phyloP scores from a whole-genome alignment of 1,140 invertebrate species.

The Bombus soroeensis region DNA sequence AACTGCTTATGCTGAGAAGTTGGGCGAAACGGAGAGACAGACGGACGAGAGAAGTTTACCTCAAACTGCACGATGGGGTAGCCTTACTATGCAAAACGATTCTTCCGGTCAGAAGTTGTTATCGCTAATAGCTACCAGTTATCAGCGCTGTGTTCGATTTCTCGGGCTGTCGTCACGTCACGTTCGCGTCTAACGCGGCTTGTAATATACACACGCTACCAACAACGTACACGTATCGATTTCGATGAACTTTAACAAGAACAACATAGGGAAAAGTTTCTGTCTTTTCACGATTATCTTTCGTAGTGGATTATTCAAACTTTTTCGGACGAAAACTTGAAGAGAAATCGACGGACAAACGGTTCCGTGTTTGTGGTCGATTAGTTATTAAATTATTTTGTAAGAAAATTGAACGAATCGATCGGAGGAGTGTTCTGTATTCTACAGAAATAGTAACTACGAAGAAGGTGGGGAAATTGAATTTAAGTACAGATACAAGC shows the following conservation, averaged over 20 bases:
- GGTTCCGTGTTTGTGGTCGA: slow-evolving; percentile 27
- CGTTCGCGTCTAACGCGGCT: not conserved
- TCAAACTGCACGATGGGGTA: slow-evolving; percentile 60
- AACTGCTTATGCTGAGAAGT: slow-evolving; percentile 37
- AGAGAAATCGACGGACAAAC: slow-evolving; percentile 11
- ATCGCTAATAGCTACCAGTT: slow-evolving; percentile 70
- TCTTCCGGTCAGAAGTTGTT: slow-evolving; percentile 65
- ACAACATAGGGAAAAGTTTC: not conserved
- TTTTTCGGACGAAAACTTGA: no score
- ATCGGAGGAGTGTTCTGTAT: not conserved
- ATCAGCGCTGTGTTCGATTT: slow-evolving; percentile 66
- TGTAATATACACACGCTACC: not conserved
- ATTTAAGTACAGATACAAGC: slow-evolving; percentile 60
- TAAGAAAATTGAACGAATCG: slow-evolving; percentile 11
- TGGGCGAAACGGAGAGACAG: slow-evolving; percentile 1
- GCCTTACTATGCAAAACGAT: slow-evolving; percentile 62
- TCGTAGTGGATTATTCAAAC: not conserved
- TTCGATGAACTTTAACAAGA: slow-evolving; percentile 14
- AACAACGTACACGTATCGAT: no score
- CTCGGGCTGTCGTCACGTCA: slow-evolving; percentile 24
- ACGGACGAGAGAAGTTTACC: slow-evolving; percentile 66
- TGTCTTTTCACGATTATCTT: no score
- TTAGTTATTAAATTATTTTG: slow-evolving; percentile 42
- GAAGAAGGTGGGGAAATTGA: slow-evolving; percentile 19
- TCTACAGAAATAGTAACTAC: not conserved